Conservation (phyloP, 2,113 vertebrate genomes). For the Ophiodon elongatus region DNA sequence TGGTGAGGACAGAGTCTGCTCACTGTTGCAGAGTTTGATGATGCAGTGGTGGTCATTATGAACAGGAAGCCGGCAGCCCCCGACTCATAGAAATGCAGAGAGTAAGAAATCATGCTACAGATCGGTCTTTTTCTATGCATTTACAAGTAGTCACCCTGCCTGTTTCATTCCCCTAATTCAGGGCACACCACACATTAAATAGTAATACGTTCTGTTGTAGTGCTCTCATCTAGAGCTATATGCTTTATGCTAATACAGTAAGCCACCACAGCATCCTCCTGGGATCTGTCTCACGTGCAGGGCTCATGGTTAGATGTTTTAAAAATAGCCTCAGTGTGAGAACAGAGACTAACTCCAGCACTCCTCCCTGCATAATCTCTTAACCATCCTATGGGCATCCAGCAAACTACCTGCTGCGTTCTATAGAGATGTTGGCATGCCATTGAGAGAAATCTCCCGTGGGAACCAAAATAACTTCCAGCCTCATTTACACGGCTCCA, state of each 20-base stretch:
- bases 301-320: conserved; percentile 80
- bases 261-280: conserved; percentile 72
- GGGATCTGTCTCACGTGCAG: conserved; percentile 76
- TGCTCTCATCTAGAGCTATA: conserved; percentile 65
- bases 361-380: conserved; percentile 70
- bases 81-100: conserved; percentile 6
- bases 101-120: conserved; percentile 36
- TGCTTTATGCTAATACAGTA: conserved; percentile 81
- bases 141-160: conserved; percentile 55
- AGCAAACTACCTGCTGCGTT: conserved; percentile 66
- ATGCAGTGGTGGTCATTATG: conserved; percentile 44
- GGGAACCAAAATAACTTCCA: conserved; percentile 43
- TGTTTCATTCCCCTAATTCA: conserved; percentile 47
- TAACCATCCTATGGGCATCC: conserved; percentile 66
- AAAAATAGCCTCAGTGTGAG: conserved; percentile 83
- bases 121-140: conserved; percentile 46
- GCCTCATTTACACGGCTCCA: conserved; percentile 14
- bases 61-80: conserved; percentile 38
- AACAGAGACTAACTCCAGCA: conserved; percentile 70
- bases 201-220: conserved; percentile 64
- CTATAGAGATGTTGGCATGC: conserved; percentile 34
- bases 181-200: conserved; percentile 61
- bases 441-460: conserved; percentile 40
- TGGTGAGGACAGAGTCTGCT: conserved; percentile 2
- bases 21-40: conserved; percentile 15